Percentiles rank a stretch among this genome's conserved stretches.
Conservation (phyloP, 1,140 invertebrate species). For the Meloidogyne floridensis region DNA sequence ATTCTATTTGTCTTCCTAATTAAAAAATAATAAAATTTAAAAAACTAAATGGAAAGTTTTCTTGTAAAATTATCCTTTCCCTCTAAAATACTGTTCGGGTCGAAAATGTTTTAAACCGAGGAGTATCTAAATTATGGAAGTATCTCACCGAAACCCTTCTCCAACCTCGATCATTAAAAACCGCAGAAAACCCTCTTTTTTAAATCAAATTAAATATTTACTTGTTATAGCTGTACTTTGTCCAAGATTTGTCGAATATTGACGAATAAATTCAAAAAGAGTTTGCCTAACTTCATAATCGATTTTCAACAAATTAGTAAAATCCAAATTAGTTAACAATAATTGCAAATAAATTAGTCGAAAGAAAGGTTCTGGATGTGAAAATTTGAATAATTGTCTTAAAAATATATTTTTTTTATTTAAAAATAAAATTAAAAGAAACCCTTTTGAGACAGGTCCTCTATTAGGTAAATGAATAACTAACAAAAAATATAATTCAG, state of each 20-base stretch:
- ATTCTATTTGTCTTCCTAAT: background rate
- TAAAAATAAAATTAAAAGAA: constrained; percentile 10
- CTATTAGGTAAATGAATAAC: background rate
- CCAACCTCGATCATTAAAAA: background rate
- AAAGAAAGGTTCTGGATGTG: constrained; percentile 40
- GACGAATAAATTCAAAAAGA: constrained; percentile 30
- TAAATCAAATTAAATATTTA: background rate
- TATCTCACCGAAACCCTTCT: too few species aligned
- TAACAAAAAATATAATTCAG: constrained; percentile 34
- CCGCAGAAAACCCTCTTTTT: background rate
- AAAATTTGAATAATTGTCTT: constrained; percentile 39
- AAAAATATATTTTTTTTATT: constrained; percentile 24
- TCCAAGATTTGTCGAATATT: constrained; percentile 2
- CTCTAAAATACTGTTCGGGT: too few species aligned
- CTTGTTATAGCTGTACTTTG: constrained; percentile 9
- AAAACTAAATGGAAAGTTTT: background rate
- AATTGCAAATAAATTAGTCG: constrained; percentile 30
- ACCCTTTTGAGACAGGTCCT: constrained; percentile 19
- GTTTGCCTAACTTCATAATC: constrained; percentile 34
- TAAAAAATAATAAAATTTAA: background rate
- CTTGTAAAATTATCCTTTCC: too few species aligned
- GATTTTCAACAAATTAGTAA: constrained; percentile 38
- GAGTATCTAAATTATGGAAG: too few species aligned
- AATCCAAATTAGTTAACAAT: background rate
- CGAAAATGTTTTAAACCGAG: too few species aligned